phyloP scores from a whole-genome alignment of 2,797 vertebrate species.

The Crocidura indochinensis region DNA sequence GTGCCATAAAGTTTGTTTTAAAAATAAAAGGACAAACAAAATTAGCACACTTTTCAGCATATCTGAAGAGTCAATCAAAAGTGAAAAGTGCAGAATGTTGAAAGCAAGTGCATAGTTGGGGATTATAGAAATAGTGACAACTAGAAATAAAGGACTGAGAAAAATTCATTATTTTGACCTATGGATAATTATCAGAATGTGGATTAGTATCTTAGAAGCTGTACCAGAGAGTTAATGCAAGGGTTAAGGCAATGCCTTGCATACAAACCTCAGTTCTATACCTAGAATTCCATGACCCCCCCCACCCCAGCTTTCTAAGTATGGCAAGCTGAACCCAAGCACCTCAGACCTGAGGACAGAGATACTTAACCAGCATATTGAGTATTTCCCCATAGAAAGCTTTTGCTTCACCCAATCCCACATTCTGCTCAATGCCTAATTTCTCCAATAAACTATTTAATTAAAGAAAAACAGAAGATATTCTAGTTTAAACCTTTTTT shows the following conservation, averaged over 20 bases:
- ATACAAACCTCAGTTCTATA: too few species aligned
- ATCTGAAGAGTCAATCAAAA: background rate
- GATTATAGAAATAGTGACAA: conserved; percentile 43
- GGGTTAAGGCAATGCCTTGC: too few species aligned
- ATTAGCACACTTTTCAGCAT: too few species aligned
- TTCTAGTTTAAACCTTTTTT: background rate
- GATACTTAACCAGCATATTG: too few species aligned
- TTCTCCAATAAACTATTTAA: too few species aligned
- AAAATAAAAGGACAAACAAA: background rate
- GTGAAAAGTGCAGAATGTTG: background rate
- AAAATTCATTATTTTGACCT: background rate
- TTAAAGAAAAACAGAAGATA: background rate
- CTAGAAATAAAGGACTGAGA: background rate
- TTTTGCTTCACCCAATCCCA: background rate
- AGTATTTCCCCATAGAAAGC: too few species aligned
- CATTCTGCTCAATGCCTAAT: background rate
- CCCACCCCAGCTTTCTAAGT: too few species aligned
- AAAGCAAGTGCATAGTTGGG: background rate
- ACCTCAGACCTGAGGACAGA: too few species aligned
- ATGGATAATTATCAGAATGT: background rate
- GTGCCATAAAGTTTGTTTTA: too few species aligned
- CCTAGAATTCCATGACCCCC: too few species aligned
- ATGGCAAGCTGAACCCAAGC: too few species aligned
- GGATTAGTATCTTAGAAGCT: conserved; percentile 42
- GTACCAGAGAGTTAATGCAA: too few species aligned